phyloP scores from a whole-genome alignment of 1,140 invertebrate species.

The Bathynomus jamesi region DNA sequence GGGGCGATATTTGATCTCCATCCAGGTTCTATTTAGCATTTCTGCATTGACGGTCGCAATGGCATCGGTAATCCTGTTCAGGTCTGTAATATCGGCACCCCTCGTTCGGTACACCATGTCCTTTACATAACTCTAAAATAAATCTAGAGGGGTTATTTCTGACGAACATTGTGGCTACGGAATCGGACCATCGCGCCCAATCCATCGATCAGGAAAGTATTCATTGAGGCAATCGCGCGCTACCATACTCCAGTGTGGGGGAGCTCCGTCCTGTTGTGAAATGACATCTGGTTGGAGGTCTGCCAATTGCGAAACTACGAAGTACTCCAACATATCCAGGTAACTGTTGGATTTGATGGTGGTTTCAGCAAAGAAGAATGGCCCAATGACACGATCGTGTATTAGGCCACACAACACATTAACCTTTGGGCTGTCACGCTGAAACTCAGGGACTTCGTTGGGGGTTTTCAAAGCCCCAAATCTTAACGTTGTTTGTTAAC shows the following conservation, averaged over 20 bases:
- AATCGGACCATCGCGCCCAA: neutral
- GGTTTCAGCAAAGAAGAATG: conserved; percentile 17
- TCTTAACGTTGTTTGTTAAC: conserved; percentile 35
- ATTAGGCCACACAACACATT: conserved; percentile 29
- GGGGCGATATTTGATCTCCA: no score
- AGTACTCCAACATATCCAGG: neutral
- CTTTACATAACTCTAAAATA: neutral
- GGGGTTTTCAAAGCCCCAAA: conserved; percentile 30
- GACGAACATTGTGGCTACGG: neutral
- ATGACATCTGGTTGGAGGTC: neutral
- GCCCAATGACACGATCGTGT: conserved; percentile 23
- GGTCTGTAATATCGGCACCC: neutral
- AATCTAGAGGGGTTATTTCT: neutral
- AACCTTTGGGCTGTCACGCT: conserved; percentile 19
- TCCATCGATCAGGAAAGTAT: neutral
- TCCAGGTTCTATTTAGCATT: no score
- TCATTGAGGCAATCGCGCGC: neutral
- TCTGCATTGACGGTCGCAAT: neutral
- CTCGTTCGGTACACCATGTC: neutral
- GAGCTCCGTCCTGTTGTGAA: neutral
- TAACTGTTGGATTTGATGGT: neutral
- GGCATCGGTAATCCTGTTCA: neutral
- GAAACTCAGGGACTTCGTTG: conserved; percentile 14
- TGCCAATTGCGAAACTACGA: neutral
- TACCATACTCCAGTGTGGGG: neutral